Evolutionary conservation across 1,140 invertebrate species (phyloP), one percentile per base, ranked within the genome.

Genomic region (Conus ventricosus): DNA sequence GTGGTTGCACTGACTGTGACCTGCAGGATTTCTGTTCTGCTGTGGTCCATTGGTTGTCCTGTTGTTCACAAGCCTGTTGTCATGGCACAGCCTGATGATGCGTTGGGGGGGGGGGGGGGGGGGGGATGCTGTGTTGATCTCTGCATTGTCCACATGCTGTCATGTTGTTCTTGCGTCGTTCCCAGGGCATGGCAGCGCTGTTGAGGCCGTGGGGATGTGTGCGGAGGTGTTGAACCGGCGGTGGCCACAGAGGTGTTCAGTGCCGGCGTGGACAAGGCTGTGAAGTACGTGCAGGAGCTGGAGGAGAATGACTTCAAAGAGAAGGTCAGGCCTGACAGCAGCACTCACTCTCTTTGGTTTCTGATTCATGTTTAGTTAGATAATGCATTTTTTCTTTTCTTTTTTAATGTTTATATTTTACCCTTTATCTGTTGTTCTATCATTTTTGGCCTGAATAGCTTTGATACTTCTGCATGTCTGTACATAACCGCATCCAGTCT

Each of bases 271-370:
- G 94, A 95, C 55, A 92, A 90, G 84, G 94, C 95, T 78, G 93
- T 96, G 10, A 93, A 94, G 39, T 95, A 93, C 90, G 94, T 96
- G 25, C 93, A 94, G 81, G 93, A 91, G 83, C 88, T 96, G 25
- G 93, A 95, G 85, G 95, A 95, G 23, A 94, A 95, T 88, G 95
- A 96, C 84, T 95, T 96, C 25, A 96, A 96, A 91, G 94, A 95
- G 85, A 96, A 96, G 93, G 96, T 96, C 89, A 86, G 81, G 23
- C 51, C 6, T 67, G 8, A n/a, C 78, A 53, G 3, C 39, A 39
- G 39, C 39, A 39, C 39, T 39, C 39, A 1, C 39, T 39, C 39
- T 54, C 53, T 10, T 51, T 81, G 78, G 78, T 39, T 81, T 81
- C 3, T 39, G 39, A 39, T 39, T 39, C 39, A 39, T 39, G 27